Evolutionary conservation across 2,888 invertebrate genomes (phyloP).

Genomic region (Bembecia ichneumoniformis): DNA sequence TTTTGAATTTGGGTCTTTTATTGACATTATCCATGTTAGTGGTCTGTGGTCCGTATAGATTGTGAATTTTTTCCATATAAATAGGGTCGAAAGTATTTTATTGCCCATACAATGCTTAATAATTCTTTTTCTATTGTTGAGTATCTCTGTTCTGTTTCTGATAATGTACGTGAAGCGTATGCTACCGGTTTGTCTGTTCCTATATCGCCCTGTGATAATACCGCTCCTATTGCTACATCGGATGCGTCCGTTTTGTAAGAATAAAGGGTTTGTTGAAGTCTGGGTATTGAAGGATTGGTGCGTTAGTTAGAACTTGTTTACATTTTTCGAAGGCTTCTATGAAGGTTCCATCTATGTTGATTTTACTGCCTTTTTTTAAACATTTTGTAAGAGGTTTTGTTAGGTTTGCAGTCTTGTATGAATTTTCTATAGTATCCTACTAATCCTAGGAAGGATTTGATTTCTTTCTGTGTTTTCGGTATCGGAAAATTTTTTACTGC

Average conservation of each 20-base stretch:
- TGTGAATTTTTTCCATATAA: slow-evolving; percentile 29
- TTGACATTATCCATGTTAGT: slow-evolving; percentile 27
- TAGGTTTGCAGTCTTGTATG: slow-evolving; percentile 16
- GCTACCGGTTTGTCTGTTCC: slow-evolving; percentile 19
- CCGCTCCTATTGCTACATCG: slow-evolving; percentile 19
- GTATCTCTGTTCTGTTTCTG: slow-evolving; percentile 16
- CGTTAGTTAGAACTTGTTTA: slow-evolving; percentile 20
- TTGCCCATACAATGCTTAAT: slow-evolving; percentile 28
- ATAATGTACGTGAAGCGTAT: slow-evolving; percentile 18
- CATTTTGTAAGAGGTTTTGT: slow-evolving; percentile 18
- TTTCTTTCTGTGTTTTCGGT: slow-evolving; percentile 17
- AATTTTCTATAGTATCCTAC: slow-evolving; percentile 18
- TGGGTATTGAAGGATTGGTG: slow-evolving; percentile 30
- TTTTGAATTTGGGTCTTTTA: slow-evolving; percentile 35
- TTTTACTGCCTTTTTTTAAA: slow-evolving; percentile 14
- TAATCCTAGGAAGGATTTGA: slow-evolving; percentile 19
- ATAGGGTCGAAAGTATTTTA: slow-evolving; percentile 31
- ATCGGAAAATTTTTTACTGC: slow-evolving; percentile 16
- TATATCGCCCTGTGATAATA: slow-evolving; percentile 20
- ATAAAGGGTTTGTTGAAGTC: slow-evolving; percentile 25
- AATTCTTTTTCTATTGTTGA: slow-evolving; percentile 31
- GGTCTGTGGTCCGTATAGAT: slow-evolving; percentile 41
- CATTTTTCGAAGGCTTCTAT: slow-evolving; percentile 16
- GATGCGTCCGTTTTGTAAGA: slow-evolving; percentile 21
- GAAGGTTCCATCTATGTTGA: slow-evolving; percentile 9